These are phyloP conservation scores for Pachydiplax longipennis DNA, from an alignment of 2,888 invertebrate genomes.

Conservation along the genomic window DNA sequence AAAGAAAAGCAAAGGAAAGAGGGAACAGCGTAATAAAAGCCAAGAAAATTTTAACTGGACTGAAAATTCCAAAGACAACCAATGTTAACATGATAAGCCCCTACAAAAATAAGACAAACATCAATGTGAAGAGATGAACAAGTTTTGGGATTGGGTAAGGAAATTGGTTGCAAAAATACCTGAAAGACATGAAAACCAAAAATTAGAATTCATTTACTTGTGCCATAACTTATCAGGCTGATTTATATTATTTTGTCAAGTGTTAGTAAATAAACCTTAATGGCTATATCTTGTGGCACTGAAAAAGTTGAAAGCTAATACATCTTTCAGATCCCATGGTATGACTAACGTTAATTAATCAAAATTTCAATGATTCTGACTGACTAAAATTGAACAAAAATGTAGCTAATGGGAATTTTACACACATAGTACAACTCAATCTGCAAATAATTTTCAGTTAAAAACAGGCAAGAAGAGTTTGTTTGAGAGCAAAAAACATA, in stretches of 20 bases:
- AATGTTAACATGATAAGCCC: background rate
- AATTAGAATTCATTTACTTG: background rate
- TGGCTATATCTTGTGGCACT: background rate
- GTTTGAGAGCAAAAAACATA: too few relatives aligned
- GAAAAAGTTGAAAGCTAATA: background rate
- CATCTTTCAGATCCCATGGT: too few relatives aligned
- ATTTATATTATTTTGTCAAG: background rate
- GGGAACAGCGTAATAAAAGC: background rate
- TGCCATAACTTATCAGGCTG: background rate
- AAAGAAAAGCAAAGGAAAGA: background rate
- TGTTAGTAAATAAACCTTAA: background rate
- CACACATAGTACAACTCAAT: too few relatives aligned
- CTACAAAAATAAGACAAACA: background rate
- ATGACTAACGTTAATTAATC: too few relatives aligned
- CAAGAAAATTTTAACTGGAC: background rate
- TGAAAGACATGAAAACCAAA: slow-evolving; percentile 29
- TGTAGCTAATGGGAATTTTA: too few relatives aligned
- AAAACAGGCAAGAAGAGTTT: too few relatives aligned
- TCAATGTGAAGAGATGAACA: background rate
- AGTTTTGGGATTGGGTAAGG: background rate
- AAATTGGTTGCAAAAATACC: slow-evolving; percentile 9
- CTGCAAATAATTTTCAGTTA: too few relatives aligned
- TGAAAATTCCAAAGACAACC: background rate
- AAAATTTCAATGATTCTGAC: too few relatives aligned
- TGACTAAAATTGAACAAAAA: too few relatives aligned